These are phyloP conservation scores for Crossocerus cetratus DNA, from an alignment of 2,888 invertebrate genomes.

Conservation along the genomic window DNA sequence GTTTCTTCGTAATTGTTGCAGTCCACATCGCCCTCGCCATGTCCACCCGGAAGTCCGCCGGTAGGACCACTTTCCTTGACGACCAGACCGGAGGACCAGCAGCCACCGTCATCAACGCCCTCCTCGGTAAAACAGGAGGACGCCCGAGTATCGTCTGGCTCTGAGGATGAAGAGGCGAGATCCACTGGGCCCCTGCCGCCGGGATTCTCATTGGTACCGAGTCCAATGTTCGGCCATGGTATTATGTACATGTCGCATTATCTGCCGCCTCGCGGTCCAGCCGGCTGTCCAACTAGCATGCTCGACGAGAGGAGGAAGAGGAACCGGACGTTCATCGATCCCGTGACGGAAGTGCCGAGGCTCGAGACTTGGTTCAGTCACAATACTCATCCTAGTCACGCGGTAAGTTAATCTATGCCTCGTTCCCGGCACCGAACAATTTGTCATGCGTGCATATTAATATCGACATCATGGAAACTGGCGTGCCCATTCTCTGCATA, in stretches of 20 bases:
- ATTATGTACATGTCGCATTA: slow-evolving; percentile 96
- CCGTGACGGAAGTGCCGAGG: slow-evolving; percentile 97
- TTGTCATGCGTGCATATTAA: slow-evolving; percentile 32
- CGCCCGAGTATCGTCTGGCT: slow-evolving; percentile 72
- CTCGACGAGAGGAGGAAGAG: slow-evolving; percentile 94
- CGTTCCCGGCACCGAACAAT: slow-evolving; percentile 38
- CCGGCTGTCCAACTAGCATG: slow-evolving; percentile 78
- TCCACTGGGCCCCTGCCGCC: slow-evolving; percentile 79
- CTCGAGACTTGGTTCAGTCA: slow-evolving; percentile 97
- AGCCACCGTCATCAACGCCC: slow-evolving; percentile 67
- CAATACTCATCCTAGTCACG: slow-evolving; percentile 99
- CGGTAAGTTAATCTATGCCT: slow-evolving; percentile 60
- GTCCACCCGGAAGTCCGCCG: slow-evolving; percentile 72
- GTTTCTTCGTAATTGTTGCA: slow-evolving; percentile 32
- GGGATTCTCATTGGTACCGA: slow-evolving; percentile 89
- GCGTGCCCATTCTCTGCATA: too few species aligned
- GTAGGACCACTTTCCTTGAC: slow-evolving; percentile 73
- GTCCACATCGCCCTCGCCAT: slow-evolving; percentile 73
- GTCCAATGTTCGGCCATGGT: slow-evolving; percentile 92
- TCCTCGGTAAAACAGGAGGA: slow-evolving; percentile 72
- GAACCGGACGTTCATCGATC: slow-evolving; percentile 99
- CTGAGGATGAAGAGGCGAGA: slow-evolving; percentile 80
- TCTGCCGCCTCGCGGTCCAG: slow-evolving; percentile 80
- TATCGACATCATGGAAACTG: not conserved
- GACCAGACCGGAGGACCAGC: slow-evolving; percentile 73